Conservation (phyloP, 2,797 vertebrate genomes). For the Tympanoctomys barrerae region DNA sequence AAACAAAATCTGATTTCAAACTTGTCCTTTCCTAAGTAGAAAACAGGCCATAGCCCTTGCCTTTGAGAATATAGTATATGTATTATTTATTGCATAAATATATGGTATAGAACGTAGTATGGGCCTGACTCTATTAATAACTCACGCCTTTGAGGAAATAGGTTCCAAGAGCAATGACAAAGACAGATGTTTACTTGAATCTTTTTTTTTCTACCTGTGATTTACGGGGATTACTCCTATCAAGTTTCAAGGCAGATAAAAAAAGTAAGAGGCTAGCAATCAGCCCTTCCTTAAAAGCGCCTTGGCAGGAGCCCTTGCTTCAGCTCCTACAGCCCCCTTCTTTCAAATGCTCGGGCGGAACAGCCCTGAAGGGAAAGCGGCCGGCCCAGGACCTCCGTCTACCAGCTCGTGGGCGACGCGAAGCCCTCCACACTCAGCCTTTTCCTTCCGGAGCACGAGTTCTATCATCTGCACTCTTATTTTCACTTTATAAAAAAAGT, state of each 20-base stretch:
- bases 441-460: conserved; percentile 20
- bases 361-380: neutral
- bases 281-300: neutral
- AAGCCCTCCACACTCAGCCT: neutral
- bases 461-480: conserved; percentile 36
- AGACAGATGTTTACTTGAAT: conserved; percentile 16
- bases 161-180: neutral
- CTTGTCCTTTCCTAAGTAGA: neutral
- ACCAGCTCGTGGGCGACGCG: neutral
- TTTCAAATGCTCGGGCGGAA: neutral
- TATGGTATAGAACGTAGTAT: neutral
- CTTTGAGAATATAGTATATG: neutral
- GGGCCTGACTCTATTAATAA: neutral
- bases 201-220: neutral
- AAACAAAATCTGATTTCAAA: conserved; percentile 49
- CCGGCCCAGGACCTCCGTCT: neutral
- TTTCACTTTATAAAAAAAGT: conserved; percentile 52
- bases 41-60: neutral
- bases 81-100: neutral
- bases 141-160: conserved; percentile 29
- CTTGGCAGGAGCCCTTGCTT: neutral
- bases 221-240: neutral
- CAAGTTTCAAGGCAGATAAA: conserved; percentile 22
- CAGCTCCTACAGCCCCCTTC: neutral
- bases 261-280: neutral